A percentile compares a stretch with the other conserved stretches of the same genome.
phyloP scores from a whole-genome alignment of 1,140 invertebrate species.

The Heliothis subflexa region DNA sequence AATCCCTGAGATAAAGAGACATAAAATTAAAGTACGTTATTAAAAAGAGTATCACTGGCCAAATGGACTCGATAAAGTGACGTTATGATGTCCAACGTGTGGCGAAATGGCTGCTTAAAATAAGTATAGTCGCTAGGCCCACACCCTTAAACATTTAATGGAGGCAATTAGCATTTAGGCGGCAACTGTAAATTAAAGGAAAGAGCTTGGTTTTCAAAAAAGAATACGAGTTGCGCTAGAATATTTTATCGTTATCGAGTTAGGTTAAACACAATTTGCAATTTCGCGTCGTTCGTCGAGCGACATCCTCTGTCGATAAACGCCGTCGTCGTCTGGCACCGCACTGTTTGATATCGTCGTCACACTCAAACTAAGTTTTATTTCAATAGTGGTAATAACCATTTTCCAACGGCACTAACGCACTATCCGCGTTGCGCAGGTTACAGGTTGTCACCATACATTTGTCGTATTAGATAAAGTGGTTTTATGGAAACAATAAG shows the following conservation, averaged over 20 bases:
- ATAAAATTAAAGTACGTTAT: constrained; percentile 82
- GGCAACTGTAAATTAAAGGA: constrained; percentile 23
- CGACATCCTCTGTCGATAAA: constrained; percentile 64
- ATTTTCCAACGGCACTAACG: constrained; percentile 28
- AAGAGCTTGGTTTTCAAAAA: constrained; percentile 23
- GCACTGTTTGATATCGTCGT: constrained; percentile 45
- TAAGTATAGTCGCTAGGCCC: constrained; percentile 61
- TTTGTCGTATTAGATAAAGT: constrained; percentile 51
- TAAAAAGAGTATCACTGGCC: constrained; percentile 78
- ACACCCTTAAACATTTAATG: constrained; percentile 54
- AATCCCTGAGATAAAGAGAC: constrained; percentile 73
- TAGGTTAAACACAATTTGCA: constrained; percentile 70
- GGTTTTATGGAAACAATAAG: constrained; percentile 15
- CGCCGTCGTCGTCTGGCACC: constrained; percentile 46
- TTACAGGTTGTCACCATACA: constrained; percentile 57
- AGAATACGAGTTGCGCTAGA: constrained; percentile 51
- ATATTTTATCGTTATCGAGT: constrained; percentile 67
- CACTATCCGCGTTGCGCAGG: constrained; percentile 41
- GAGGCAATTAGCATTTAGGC: constrained; percentile 43
- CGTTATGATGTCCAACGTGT: constrained; percentile 70
- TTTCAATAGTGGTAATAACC: constrained; percentile 37
- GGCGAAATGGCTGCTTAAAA: constrained; percentile 68
- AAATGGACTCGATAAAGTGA: constrained; percentile 77
- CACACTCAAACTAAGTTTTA: constrained; percentile 37
- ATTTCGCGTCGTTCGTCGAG: constrained; percentile 61